Base-by-base conservation (phyloP, 1,140 invertebrate species). In the Drusus annulatus region DNA sequence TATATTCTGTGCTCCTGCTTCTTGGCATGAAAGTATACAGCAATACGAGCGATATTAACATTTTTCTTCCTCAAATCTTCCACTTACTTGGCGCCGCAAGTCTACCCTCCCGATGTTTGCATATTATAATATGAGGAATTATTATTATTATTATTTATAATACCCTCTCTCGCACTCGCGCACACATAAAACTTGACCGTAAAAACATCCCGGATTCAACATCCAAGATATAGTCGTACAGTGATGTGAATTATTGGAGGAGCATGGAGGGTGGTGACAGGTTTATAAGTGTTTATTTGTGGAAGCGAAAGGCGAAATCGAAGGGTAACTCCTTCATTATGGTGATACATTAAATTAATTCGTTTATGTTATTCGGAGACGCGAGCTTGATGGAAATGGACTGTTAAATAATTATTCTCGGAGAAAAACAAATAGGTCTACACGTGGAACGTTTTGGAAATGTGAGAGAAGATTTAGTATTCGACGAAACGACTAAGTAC, bases 211-310 rank as follows among this genome's bases (percentile, higher is more conserved):
- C 17, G n/a, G 69, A 78, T 76, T 45, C 36, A 13, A 13, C 36
- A 13, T 45, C 36, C 3, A 17, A 68, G 17, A 25, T 31, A 68
- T 23, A 45, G 36, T 45, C 65, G 62, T 31, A 69, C 65, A 45
- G 25, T 31, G 50, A 69, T 68, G 50, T 78, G 50, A 36, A 58
- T 65, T 58, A 60, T 16, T 8, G 17, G 31, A 10, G 25, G 10
- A 45, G 36, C 13, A 13, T 45, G 13, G 17, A 21, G 71, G 77
- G 77, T 45, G 65, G 25, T 60, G 77, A 79, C 77, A 75, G 52
- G 5, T 75, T 75, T 75, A 75, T 75, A 36, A n/a, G 68, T 17
- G 50, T 79, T 71, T 79, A 79, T 79, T 79, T 71, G 63, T 79
- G 23, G 77, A 51, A 62, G 8, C 58, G 63, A 71, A 71, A 63